A percentile compares a stretch with the other conserved stretches of the same genome.
These are phyloP conservation scores for Malurus splendens DNA, from an alignment of 2,797 vertebrate species.

Conservation along the genomic window DNA sequence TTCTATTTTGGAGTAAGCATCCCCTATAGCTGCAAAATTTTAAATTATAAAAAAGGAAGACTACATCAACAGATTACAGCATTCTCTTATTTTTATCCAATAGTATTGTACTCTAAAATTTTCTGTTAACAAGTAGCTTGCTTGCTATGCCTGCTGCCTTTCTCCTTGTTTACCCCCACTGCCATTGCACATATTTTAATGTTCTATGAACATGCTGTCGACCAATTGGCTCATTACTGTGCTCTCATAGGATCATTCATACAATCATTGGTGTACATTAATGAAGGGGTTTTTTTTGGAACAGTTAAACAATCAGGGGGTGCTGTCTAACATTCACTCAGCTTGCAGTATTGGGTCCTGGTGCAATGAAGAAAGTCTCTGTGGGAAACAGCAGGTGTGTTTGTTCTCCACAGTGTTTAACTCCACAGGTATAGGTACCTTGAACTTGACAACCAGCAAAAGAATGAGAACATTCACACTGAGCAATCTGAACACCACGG, in stretches of 20 bases:
- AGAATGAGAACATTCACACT: background rate
- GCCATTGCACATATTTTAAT: background rate
- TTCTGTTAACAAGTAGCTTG: background rate
- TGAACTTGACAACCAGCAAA: background rate
- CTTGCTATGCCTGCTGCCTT: background rate
- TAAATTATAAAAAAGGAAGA: background rate
- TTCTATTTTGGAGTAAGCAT: background rate
- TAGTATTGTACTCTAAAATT: background rate
- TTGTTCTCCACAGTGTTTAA: background rate
- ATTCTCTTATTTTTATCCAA: background rate
- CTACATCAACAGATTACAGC: background rate
- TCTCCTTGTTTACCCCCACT: background rate
- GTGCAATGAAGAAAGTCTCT: background rate
- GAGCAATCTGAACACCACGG: background rate
- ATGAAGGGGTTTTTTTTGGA: accelerated
- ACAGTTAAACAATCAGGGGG: background rate
- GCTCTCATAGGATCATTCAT: background rate
- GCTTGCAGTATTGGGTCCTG: background rate
- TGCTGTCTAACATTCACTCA: background rate
- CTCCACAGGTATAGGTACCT: background rate
- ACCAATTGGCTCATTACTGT: background rate
- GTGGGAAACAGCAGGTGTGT: background rate
- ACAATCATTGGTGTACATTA: background rate
- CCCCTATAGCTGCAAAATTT: background rate
- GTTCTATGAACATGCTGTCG: background rate